Conservation (phyloP, 2,797 vertebrate species). For the Hipposideros larvatus region DNA sequence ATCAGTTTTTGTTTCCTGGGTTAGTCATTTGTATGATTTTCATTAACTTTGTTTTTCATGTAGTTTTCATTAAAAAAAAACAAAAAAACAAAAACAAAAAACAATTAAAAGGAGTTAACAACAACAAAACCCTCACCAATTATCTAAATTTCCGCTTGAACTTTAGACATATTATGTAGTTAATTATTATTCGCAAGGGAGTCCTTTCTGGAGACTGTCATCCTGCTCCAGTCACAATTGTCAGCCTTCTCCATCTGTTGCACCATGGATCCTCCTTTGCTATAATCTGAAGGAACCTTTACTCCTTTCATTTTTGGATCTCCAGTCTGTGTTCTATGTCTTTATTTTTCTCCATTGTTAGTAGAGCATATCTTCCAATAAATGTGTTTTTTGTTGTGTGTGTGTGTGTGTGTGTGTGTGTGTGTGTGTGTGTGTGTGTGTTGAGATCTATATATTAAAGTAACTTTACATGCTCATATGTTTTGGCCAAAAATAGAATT, state of each 20-base stretch:
- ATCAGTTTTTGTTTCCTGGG: neutral
- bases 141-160: too few species aligned
- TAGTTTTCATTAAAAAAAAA: neutral
- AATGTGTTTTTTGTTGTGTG: neutral
- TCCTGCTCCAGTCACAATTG: too few species aligned
- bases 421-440: too few species aligned
- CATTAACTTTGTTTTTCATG: neutral
- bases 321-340: neutral
- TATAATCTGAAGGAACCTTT: neutral
- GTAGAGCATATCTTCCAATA: neutral
- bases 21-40: neutral
- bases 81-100: too few species aligned
- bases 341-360: neutral
- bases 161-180: too few species aligned
- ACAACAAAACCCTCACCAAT: too few species aligned
- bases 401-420: too few species aligned
- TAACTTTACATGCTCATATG: neutral
- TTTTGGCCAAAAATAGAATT: neutral
- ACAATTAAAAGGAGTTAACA: too few species aligned
- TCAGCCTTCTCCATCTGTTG: too few species aligned
- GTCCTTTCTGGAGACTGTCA: too few species aligned
- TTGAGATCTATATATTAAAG: neutral
- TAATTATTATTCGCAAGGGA: too few species aligned
- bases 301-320: neutral
- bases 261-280: neutral